These are phyloP conservation scores for Schrankia costaestrigalis DNA, from an alignment of 2,888 invertebrate genomes.

Conservation along the genomic window DNA sequence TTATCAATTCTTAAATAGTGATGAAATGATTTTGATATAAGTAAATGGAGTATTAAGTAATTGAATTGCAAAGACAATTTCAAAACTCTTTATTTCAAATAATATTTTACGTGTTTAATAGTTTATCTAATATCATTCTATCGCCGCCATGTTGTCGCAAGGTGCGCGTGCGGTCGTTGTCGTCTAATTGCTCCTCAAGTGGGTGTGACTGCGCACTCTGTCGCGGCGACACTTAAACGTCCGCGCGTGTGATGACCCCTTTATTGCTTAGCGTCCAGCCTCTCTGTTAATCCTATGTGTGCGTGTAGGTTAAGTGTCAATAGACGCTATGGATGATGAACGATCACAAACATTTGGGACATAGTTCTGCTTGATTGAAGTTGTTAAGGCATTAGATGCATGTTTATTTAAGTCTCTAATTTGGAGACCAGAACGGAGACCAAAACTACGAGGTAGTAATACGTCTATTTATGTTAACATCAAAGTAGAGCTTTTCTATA, in stretches of 20 bases:
- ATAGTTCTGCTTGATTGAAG: not conserved
- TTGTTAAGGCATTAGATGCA: not conserved
- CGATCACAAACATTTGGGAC: slow-evolving; percentile 9
- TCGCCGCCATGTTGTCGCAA: slow-evolving; percentile 14
- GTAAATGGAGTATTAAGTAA: too few relatives aligned
- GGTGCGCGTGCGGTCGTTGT: slow-evolving; percentile 28
- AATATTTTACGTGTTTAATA: too few relatives aligned
- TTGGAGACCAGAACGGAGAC: too few relatives aligned
- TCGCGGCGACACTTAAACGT: slow-evolving; percentile 11
- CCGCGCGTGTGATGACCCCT: slow-evolving; percentile 26
- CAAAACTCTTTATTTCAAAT: too few relatives aligned
- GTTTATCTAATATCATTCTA: too few relatives aligned
- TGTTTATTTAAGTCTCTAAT: not conserved
- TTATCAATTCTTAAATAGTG: too few relatives aligned
- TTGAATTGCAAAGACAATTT: too few relatives aligned
- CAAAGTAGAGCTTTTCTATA: too few relatives aligned
- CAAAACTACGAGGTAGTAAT: too few relatives aligned
- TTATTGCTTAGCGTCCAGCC: slow-evolving; percentile 35
- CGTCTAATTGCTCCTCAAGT: slow-evolving; percentile 23
- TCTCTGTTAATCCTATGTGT: slow-evolving; percentile 24
- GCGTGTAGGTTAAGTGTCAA: slow-evolving; percentile 18
- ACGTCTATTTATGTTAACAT: too few relatives aligned
- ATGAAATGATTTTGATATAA: too few relatives aligned
- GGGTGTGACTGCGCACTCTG: slow-evolving; percentile 18
- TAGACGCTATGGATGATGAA: slow-evolving; percentile 9